Evolutionary conservation across 1,140 invertebrate genomes (phyloP).

Genomic region (Penaeus japonicus): DNA sequence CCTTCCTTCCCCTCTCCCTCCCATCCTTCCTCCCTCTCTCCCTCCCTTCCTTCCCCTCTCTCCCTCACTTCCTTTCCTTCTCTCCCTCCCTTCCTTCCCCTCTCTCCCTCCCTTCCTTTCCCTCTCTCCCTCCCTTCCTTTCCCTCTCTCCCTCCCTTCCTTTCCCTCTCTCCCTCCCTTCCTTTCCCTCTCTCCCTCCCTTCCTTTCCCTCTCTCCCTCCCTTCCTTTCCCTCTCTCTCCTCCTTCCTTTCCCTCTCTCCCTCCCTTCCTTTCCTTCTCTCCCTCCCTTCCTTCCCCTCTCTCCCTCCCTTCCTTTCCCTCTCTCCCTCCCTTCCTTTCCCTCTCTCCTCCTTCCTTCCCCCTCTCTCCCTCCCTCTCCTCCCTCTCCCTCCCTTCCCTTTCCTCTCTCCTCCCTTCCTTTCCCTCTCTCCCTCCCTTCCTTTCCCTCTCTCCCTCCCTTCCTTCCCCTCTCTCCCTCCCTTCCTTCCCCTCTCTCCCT

Average conservation of each 20-base stretch:
- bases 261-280: neutral
- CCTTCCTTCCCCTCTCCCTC: neutral
- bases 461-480: neutral
- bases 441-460: neutral
- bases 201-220: neutral
- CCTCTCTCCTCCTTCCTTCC: neutral
- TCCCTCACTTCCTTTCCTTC: neutral
- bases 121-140: neutral
- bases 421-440: neutral
- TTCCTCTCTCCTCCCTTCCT: neutral
- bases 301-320: neutral
- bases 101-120: neutral
- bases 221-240: neutral
- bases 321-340: neutral
- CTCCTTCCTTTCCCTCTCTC: neutral
- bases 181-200: neutral
- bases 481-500: neutral
- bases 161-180: neutral
- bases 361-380: neutral
- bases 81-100: neutral
- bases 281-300: neutral
- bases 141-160: neutral
- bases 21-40: neutral
- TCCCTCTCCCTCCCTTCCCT: neutral
- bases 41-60: neutral